Base-by-base conservation (phyloP, 2,888 invertebrate genomes). In the Sinopyrophorus schimmeli region DNA sequence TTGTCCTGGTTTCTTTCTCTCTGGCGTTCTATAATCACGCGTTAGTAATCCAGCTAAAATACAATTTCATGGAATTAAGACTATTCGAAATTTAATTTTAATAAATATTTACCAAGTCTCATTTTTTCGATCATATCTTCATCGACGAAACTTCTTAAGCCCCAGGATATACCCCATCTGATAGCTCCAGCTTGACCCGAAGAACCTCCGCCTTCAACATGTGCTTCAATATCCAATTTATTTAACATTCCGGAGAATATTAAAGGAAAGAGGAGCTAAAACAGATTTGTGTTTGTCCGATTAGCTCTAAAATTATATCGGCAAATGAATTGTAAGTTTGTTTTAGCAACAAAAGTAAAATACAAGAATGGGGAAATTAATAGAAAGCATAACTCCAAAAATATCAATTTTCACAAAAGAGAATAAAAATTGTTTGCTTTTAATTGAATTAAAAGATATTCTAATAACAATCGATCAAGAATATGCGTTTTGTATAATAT, bases 1-100 rank as follows among this genome's bases (percentile, higher is more conserved):
- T 74, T 93, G 93, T 4, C 95, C 96, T 39, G 87, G 87, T 83
- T 95, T 95, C 83, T 93, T 92, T 60, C 96, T 82, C 74, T 97
- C 96, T 46, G 82, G 81, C 11, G 75, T 76, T 41, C 96, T 78
- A 53, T 78, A 80, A 72, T 94, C 96, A 63, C 81, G 79, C 11
- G 89, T 90, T 32, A 97, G 75, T 47, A 96, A 75, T 24, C 97
- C 97, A 72, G 94, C 91, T 87, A 66, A 35, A 69, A 53, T 61
- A 54, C n/a, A n/a, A n/a, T n/a, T n/a, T n/a, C n/a, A n/a, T n/a
- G n/a, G n/a, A n/a, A n/a, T n/a, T n/a, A n/a, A n/a, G n/a, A n/a
- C n/a, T n/a, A n/a, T n/a, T n/a, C n/a, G n/a, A n/a, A n/a, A n/a
- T n/a, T n/a, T n/a, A n/a, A n/a, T n/a, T n/a, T n/a, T n/a, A n/a